These are phyloP conservation scores for Epistrophe grossulariae DNA, from an alignment of 2,888 invertebrate species.

Conservation along the genomic window DNA sequence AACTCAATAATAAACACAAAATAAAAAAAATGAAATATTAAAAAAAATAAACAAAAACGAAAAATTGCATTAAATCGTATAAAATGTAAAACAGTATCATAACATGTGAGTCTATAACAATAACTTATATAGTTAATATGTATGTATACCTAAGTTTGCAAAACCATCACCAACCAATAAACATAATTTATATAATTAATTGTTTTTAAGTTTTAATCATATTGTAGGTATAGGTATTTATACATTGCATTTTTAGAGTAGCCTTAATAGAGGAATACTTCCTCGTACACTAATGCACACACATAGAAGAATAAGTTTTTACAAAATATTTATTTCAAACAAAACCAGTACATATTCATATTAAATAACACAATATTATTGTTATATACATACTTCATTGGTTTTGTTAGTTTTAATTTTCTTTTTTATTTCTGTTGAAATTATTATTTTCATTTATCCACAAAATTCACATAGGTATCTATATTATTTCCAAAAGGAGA, in stretches of 20 bases:
- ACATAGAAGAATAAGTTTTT: not conserved
- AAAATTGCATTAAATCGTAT: conserved; percentile 38
- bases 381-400: not conserved
- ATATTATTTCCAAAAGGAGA: not conserved
- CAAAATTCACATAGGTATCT: not conserved
- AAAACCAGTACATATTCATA: not conserved
- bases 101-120: conserved; percentile 77
- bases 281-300: not conserved
- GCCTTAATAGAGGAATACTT: not conserved
- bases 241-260: not conserved
- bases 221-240: not conserved
- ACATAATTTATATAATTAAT: not conserved
- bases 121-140: conserved; percentile 62
- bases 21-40: not conserved
- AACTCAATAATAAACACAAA: conserved; percentile 27
- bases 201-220: not conserved
- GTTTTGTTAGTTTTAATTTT: not conserved
- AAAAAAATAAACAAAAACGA: conserved; percentile 5
- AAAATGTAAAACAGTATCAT: conserved; percentile 60
- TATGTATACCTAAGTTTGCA: conserved; percentile 50
- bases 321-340: not conserved
- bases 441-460: not conserved
- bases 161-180: conserved; percentile 41
- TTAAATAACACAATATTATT: not conserved
- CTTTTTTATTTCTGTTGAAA: not conserved